Evolutionary conservation across 2,113 vertebrate species (phyloP).

Genomic region (Octodon degus): DNA sequence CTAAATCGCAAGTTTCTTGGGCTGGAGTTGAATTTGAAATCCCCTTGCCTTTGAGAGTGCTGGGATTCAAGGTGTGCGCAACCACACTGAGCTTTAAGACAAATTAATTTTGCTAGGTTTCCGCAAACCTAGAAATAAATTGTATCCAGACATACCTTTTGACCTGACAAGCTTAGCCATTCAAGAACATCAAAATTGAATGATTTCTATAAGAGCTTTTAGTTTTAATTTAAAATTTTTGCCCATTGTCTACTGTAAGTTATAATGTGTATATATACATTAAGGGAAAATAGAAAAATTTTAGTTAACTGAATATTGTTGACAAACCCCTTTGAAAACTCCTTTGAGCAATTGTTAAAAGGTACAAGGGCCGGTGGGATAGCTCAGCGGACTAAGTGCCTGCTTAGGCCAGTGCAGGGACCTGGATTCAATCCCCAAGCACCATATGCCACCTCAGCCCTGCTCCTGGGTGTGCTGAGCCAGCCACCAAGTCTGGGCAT

Average conservation of each 20-base stretch:
- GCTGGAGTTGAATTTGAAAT: background rate
- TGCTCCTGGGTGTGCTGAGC: no score
- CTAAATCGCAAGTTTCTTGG: background rate
- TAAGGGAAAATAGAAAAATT: slow-evolving; percentile 1
- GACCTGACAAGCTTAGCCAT: background rate
- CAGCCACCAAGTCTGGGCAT: no score
- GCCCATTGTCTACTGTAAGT: background rate
- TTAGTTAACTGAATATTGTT: background rate
- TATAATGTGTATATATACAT: background rate
- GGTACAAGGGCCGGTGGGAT: background rate
- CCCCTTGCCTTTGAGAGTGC: background rate
- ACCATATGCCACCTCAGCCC: no score
- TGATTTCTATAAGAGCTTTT: background rate
- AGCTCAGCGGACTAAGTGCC: no score
- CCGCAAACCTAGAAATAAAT: background rate
- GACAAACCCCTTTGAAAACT: background rate
- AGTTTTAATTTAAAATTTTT: background rate
- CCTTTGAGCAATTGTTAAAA: background rate
- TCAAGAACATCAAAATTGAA: background rate
- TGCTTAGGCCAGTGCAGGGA: no score
- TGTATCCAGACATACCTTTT: background rate
- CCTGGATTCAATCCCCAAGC: no score
- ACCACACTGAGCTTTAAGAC: background rate
- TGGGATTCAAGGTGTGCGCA: background rate
- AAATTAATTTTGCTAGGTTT: background rate